Evolutionary conservation across 2,888 invertebrate species (phyloP).

Genomic region (Glyphotaelius pellucidus): DNA sequence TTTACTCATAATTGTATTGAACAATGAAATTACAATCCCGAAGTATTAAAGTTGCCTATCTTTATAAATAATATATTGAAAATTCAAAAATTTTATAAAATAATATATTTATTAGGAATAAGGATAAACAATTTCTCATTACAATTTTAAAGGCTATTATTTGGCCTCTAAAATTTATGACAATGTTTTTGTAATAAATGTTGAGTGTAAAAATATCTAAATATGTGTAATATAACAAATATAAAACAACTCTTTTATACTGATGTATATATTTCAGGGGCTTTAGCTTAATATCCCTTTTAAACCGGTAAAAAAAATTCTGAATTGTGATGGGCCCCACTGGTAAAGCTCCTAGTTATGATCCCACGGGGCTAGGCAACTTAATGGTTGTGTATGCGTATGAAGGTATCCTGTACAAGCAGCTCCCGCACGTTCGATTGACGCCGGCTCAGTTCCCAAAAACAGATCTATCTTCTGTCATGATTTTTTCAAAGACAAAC

Average conservation of each 20-base stretch:
- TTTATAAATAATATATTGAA: neutral
- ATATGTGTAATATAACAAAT: neutral
- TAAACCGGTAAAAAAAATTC: too few species aligned
- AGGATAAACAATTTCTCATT: neutral
- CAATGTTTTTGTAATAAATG: neutral
- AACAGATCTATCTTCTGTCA: too few species aligned
- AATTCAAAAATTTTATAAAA: neutral
- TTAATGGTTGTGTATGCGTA: too few species aligned
- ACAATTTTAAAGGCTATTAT: neutral
- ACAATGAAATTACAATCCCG: neutral
- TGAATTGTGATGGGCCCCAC: too few species aligned
- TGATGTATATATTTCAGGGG: neutral
- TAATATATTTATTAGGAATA: neutral
- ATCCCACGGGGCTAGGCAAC: too few species aligned
- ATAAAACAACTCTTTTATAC: neutral
- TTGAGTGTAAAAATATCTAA: neutral
- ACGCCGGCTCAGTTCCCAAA: too few species aligned
- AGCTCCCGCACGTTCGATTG: too few species aligned
- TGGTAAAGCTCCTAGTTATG: too few species aligned
- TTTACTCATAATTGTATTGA: neutral
- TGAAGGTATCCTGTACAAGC: too few species aligned
- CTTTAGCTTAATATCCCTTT: too few species aligned
- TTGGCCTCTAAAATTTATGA: neutral
- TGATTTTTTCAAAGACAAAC: too few species aligned
- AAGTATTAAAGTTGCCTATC: neutral